Conservation (phyloP, 2,797 vertebrate species). For the Cynodonichthys magdalenae region DNA sequence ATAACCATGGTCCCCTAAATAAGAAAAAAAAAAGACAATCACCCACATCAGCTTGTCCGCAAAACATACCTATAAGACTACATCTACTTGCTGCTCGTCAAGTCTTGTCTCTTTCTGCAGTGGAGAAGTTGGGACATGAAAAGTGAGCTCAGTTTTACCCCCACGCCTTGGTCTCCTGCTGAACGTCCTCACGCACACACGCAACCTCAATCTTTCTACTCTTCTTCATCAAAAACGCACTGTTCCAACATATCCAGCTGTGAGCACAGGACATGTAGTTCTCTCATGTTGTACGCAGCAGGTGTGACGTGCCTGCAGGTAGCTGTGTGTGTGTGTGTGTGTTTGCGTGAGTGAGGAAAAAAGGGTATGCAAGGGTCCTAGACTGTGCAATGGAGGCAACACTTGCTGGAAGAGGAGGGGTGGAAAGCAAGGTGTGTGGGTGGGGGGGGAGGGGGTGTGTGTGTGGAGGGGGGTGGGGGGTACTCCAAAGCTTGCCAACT, state of each 20-base stretch:
- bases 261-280: slow-evolving; percentile 56
- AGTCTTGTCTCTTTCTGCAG: slow-evolving; percentile 1
- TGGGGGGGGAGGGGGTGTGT: slow-evolving; percentile 5
- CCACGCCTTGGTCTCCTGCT: slow-evolving; percentile 21
- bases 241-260: slow-evolving; percentile 44
- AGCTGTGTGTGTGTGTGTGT: slow-evolving; percentile 15
- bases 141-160: slow-evolving; percentile 14
- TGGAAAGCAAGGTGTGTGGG: slow-evolving; percentile 15
- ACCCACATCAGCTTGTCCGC: slow-evolving; percentile 36
- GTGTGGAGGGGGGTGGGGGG: slow-evolving; percentile 11
- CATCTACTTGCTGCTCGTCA: not conserved
- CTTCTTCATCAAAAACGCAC: slow-evolving; percentile 15
- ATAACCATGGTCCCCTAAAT: slow-evolving; percentile 88
- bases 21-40: slow-evolving; percentile 36
- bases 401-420: slow-evolving; percentile 57
- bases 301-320: slow-evolving; percentile 32
- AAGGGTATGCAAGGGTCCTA: slow-evolving; percentile 32
- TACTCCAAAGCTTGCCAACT: slow-evolving; percentile 64
- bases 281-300: slow-evolving; percentile 27
- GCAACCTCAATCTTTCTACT: not conserved
- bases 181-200: slow-evolving; percentile 24
- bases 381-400: slow-evolving; percentile 36
- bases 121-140: slow-evolving; percentile 10
- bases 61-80: not conserved
- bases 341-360: slow-evolving; percentile 21